Percentiles rank a stretch among this genome's conserved stretches.
Conservation (phyloP, 2,113 vertebrate genomes). For the Dasyprocta punctata region DNA sequence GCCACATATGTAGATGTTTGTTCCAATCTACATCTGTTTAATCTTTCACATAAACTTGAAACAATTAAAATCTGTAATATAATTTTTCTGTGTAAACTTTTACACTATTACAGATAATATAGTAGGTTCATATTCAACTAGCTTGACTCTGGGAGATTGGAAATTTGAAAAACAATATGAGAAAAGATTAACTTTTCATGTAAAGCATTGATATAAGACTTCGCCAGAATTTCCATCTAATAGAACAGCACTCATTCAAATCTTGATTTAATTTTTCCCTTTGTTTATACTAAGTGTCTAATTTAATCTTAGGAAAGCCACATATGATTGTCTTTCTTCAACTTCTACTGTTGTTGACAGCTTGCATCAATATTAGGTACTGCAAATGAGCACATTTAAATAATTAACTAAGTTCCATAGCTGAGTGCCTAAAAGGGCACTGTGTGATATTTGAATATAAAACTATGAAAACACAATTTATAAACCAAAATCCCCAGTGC, state of each 20-base stretch:
- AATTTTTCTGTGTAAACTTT: constrained; percentile 80
- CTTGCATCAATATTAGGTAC: constrained; percentile 65
- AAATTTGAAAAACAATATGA: constrained; percentile 82
- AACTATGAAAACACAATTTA: constrained; percentile 15
- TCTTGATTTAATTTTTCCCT: constrained; percentile 87
- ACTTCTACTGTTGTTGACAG: constrained; percentile 80
- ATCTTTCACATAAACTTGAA: constrained; percentile 84
- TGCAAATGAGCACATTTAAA: constrained; percentile 72
- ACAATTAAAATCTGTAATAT: constrained; percentile 86
- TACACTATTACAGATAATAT: constrained; percentile 77
- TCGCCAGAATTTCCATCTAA: constrained; percentile 81
- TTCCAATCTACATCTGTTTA: constrained; percentile 94
- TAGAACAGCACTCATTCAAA: constrained; percentile 85
- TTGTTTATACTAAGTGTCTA: constrained; percentile 82
- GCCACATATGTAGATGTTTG: constrained; percentile 89
- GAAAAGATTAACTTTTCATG: constrained; percentile 84
- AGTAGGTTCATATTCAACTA: constrained; percentile 81
- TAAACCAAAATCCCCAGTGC: not conserved
- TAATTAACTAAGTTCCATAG: constrained; percentile 63
- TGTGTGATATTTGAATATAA: constrained; percentile 1
- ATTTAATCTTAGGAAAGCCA: constrained; percentile 86
- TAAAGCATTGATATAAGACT: constrained; percentile 82
- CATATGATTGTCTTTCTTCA: constrained; percentile 80
- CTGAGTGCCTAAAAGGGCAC: not conserved
- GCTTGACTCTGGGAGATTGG: constrained; percentile 81